Conservation (phyloP, 2,797 vertebrate species). For the Euphonia xanthogaster region DNA sequence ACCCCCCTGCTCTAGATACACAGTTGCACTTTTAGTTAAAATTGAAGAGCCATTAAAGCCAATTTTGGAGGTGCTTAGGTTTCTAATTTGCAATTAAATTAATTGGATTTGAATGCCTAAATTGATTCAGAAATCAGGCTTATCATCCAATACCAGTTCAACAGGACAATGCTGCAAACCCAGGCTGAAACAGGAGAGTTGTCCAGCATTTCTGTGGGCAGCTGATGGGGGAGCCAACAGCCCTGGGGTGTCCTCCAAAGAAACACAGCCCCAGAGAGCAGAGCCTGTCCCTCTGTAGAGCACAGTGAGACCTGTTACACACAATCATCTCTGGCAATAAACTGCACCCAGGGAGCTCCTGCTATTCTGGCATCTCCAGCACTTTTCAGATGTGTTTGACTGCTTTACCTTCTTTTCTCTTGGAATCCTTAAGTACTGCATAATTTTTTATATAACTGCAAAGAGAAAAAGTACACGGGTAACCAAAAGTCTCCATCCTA, state of each 20-base stretch:
- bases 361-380: neutral
- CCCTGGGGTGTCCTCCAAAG: neutral
- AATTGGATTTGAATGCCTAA: conserved; percentile 43
- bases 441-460: neutral
- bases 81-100: conserved; percentile 50
- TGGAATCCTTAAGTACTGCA: neutral
- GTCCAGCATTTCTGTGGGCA: neutral
- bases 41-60: conserved; percentile 14
- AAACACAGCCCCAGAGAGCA: fast-evolving
- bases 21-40: conserved; percentile 13
- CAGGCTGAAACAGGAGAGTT: neutral
- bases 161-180: neutral
- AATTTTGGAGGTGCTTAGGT: conserved; percentile 7
- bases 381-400: neutral
- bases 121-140: conserved; percentile 4
- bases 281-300: neutral
- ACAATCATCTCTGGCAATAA: neutral
- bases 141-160: neutral
- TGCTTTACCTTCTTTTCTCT: neutral
- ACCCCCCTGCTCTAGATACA: conserved; percentile 31
- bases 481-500: neutral
- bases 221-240: neutral
- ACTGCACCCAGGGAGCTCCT: neutral
- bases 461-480: neutral
- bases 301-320: fast-evolving